These are phyloP conservation scores for Drosophila recens DNA, from an alignment of 2,888 invertebrate genomes.

Conservation along the genomic window DNA sequence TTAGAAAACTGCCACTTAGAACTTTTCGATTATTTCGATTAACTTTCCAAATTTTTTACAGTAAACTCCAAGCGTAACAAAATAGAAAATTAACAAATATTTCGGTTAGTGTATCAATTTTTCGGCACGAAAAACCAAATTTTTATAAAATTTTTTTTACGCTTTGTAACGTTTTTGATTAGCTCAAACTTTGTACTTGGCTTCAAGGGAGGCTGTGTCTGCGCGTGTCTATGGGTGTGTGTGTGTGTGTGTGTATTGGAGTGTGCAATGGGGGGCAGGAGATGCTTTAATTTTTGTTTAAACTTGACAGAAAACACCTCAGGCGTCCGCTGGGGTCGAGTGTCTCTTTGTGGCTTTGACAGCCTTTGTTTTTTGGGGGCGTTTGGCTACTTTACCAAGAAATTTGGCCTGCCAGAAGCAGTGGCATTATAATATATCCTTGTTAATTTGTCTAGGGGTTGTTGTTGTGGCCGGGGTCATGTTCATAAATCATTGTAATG, in stretches of 20 bases:
- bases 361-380: constrained; percentile 59
- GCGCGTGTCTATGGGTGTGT: constrained; percentile 25
- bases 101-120: constrained; percentile 33
- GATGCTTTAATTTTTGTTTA: constrained; percentile 75
- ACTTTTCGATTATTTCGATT: neutral
- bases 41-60: neutral
- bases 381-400: constrained; percentile 56
- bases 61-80: neutral
- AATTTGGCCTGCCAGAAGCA: constrained; percentile 47
- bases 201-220: constrained; percentile 25
- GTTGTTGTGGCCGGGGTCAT: constrained; percentile 37
- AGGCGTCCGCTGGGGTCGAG: constrained; percentile 69
- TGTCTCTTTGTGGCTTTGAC: constrained; percentile 79
- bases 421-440: constrained; percentile 72
- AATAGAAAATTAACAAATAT: neutral
- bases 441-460: constrained; percentile 73
- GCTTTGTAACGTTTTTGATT: constrained; percentile 71
- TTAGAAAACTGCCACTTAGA: neutral
- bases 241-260: constrained; percentile 16
- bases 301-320: constrained; percentile 74
- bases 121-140: neutral
- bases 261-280: constrained; percentile 15
- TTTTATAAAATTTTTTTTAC: constrained; percentile 16
- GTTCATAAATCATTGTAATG: constrained; percentile 76
- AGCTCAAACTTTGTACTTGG: constrained; percentile 60